Conservation (phyloP, 2,113 vertebrate genomes). For the Onychorhynchus coronatus region DNA sequence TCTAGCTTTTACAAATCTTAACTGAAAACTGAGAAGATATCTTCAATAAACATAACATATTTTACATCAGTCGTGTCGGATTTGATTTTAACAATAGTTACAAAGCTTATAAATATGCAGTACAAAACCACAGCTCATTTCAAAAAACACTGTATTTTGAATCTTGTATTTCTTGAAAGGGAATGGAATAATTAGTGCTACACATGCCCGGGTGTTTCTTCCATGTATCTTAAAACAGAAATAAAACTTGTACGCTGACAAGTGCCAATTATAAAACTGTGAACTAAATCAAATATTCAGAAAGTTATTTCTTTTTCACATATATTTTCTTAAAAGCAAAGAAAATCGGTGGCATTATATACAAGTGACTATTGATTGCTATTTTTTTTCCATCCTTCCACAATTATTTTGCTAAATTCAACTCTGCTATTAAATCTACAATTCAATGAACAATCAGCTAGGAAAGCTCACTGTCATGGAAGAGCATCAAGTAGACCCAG, state of each 20-base stretch:
- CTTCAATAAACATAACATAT: constrained; percentile 33
- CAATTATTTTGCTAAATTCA: not conserved
- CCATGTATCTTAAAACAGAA: constrained; percentile 52
- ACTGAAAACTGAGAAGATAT: not conserved
- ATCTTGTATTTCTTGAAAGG: constrained; percentile 25
- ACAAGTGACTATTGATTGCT: not conserved
- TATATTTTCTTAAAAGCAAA: not conserved
- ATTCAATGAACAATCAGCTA: not conserved
- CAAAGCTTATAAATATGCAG: constrained; percentile 54
- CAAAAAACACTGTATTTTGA: constrained; percentile 32
- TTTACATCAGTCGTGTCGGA: not conserved
- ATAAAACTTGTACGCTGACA: constrained; percentile 33
- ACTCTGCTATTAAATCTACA: not conserved
- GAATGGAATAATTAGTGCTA: constrained; percentile 48
- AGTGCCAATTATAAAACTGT: constrained; percentile 52
- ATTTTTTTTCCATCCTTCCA: not conserved
- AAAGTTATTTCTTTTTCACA: constrained; percentile 4
- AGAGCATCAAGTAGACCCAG: not conserved
- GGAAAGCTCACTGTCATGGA: not conserved
- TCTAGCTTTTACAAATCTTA: not conserved
- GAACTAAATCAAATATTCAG: constrained; percentile 31
- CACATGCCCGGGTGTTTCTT: constrained; percentile 48
- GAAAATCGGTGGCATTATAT: not conserved
- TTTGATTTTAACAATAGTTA: constrained; percentile 44
- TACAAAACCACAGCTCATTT: constrained; percentile 40